Conservation (phyloP, 2,888 invertebrate species). For the Tortrix viridana region DNA sequence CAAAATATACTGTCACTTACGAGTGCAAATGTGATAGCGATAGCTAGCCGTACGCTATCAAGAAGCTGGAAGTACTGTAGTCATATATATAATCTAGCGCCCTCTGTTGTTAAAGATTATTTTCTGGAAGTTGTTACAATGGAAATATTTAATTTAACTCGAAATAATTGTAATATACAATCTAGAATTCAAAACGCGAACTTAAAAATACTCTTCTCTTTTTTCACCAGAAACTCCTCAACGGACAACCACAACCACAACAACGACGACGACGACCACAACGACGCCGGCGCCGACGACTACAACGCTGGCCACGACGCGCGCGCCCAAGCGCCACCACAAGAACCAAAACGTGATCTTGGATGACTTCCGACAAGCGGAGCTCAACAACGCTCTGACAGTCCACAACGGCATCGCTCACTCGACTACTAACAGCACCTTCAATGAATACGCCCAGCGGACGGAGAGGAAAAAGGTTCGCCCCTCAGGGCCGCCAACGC, state of each 20-base stretch:
- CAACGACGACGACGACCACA: conserved; percentile 71
- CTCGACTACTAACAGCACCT: conserved; percentile 60
- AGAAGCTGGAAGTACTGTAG: no score
- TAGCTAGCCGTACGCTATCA: no score
- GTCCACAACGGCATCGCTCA: conserved; percentile 66
- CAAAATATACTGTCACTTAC: no score
- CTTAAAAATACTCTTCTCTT: conserved; percentile 19
- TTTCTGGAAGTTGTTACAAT: no score
- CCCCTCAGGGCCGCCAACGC: conserved; percentile 72
- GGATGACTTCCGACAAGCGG: conserved; percentile 65
- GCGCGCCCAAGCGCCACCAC: conserved; percentile 68
- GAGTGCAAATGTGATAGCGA: no score
- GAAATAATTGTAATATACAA: neutral
- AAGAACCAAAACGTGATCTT: conserved; percentile 75
- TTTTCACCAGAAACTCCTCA: conserved; percentile 76
- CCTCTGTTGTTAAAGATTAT: no score
- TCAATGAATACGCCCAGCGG: conserved; percentile 72
- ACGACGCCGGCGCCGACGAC: conserved; percentile 75
- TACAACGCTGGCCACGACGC: conserved; percentile 61
- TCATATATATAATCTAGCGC: no score
- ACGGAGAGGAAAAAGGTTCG: conserved; percentile 75
- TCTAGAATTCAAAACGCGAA: neutral
- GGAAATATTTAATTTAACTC: no score
- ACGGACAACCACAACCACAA: conserved; percentile 54
- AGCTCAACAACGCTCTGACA: conserved; percentile 70